Evolutionary conservation across 2,888 invertebrate genomes (phyloP), one percentile per base, ranked within the genome.

Genomic region (Andrena flavipes): DNA sequence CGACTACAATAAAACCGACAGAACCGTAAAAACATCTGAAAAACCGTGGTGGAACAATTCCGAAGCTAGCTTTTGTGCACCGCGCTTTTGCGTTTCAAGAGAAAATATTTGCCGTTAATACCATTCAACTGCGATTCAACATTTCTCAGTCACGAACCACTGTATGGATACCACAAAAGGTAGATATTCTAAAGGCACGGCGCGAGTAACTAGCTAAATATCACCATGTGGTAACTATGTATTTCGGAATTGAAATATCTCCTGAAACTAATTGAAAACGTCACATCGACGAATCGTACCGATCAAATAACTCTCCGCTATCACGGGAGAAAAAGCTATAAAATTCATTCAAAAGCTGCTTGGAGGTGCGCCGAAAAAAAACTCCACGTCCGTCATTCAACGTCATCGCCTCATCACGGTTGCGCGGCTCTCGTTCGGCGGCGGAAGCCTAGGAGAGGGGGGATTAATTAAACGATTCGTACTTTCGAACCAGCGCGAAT

Each of bases 401-500:
- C 48, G 80, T 79, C 80, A 54, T 67, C 33, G 60, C 10, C 20
- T 4, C 56, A 26, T 56, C 56, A 56, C 56, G 56, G 56, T 56
- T 56, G 4, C 56, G 26, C 56, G 42, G 42, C 42, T 16, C 42
- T 42, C 42, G 16, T 42, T 16, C 16, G 42, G 5, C 42, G 13
- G 13, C 4, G 4, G 5, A 5, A 42, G 13, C 4, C 16, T 1
- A 1, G 16, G 42, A 1, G 42, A 49, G 16, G 4, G 42, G 35
- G 30, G 56, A 80, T 68, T 71, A 80, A 80, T 80, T 80, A 72
- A 67, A 63, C 62, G 62, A 23, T 59, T 23, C 64, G 64, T 64
- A 48, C 35, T 56, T 59, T 79, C 59, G 35, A 64, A 13, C 59
- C 63, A 48, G 29, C 30, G 30, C 59, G 29, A 80, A 67, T 65